Evolutionary conservation across 2,888 invertebrate genomes (phyloP), one percentile per base, ranked within the genome.

Genomic region (Anticlea derivata): DNA sequence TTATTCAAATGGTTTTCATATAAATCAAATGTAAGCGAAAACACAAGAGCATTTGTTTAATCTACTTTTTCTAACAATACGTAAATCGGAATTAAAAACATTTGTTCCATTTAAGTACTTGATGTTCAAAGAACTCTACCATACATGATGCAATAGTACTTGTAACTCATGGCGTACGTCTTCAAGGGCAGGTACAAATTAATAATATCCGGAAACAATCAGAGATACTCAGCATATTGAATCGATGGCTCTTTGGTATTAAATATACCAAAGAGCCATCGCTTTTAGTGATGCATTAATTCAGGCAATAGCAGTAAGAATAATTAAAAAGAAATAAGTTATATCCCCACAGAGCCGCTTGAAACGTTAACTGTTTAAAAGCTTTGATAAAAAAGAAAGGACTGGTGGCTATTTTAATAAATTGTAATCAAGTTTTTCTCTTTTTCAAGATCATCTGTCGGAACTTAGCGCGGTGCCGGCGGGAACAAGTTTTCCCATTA

Each of bases 401-500:
- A 40, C 31, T 46, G 50, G 55, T 59, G 65, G 53, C 60, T 58
- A 63, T 66, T 66, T 64, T 74, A 68, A 73, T 65, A 71, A 73
- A 73, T 73, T 73, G 52, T 70, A 72, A 75, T 75, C 50, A 55
- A 60, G 51, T 77, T 78, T 72, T 78, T 72, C 66, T 68, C 66
- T 70, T 75, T 79, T 78, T 75, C 65, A 68, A 75, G 80, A 85
- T 86, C 84, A 83, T 83, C 83, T 83, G 80, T 69, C 67, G 78
- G 74, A 72, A 72, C 75, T 79, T 72, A 75, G 73, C 58, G 66
- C 61, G 51, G 59, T 69, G 70, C 65, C 60, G 52, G 60, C 71
- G 70, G 69, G 73, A 79, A 72, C 76, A 88, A 88, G 86, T 88
- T 89, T 88, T 86, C 80, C 83, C 86, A 88, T 89, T 88, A 88